Evolutionary conservation across 2,888 invertebrate species (phyloP), one percentile per base, ranked within the genome.

Genomic region (Helobdella robusta): DNA sequence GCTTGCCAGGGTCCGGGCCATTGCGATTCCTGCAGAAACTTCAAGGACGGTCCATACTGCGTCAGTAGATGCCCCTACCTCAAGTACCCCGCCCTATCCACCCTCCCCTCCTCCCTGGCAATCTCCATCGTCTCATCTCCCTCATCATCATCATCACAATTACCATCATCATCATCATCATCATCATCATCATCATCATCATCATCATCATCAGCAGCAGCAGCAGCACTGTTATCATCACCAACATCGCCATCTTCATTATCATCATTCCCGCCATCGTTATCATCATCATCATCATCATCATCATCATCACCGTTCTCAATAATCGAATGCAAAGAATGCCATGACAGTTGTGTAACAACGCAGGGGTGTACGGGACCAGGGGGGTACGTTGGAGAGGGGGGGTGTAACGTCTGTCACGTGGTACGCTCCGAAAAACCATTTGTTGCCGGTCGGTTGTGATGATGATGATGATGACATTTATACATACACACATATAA

Each of bases 341-440:
- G 93, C 0, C 84, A 83, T 18, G 87, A 89, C 73, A 23, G 32
- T 3, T 34, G 62, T 34, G 2, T 18, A 20, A 1, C 32, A 32
- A 34, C 20, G 34, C 11, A 23, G 48, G 66, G 60, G 2, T 70
- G 70, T 44, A 62, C 68, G 2, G 70, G 70, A 4, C 90, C 93
- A 0, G 84, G 83, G 15, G 88, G 89, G 74, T 87, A 86, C 3
- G 86, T 95, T 3, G 90, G 91, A 0, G 80, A 80, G 0, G 86
- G 86, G 8, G 97, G 91, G 1, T 98, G 97, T 76, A 88, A 88
- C 72, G 88, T 88, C 2, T 98, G 97, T 79, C 87, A 88, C 72
- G 87, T 89, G 20, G 59, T 66, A n/a, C n/a, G n/a, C n/a, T n/a
- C n/a, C n/a, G n/a, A n/a, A n/a, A n/a, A n/a, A n/a, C n/a, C n/a